Evolutionary conservation across 1,140 invertebrate genomes (phyloP).

Genomic region (Drosophila ercepeae): DNA sequence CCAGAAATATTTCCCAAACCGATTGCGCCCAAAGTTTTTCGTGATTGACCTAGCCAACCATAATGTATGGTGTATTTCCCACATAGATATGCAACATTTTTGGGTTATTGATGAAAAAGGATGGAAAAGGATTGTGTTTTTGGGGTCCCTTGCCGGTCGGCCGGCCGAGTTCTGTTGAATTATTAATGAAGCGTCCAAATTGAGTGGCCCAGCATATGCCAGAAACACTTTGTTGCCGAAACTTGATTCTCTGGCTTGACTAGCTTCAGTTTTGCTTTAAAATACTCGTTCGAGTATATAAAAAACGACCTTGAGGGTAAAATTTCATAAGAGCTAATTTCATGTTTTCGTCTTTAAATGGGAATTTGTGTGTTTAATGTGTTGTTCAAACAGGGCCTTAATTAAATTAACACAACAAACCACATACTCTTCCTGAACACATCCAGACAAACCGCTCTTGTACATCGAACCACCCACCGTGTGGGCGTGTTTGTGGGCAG

Average conservation of each 20-base stretch:
- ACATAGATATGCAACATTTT: conserved; percentile 46
- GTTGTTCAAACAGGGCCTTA: conserved; percentile 49
- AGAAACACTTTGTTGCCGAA: conserved; percentile 46
- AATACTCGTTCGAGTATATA: neutral
- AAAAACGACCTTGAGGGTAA: conserved; percentile 33
- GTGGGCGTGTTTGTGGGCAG: conserved; percentile 47
- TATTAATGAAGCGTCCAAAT: conserved; percentile 70
- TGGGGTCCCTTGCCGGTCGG: conserved; percentile 16
- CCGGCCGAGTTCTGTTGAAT: conserved; percentile 66
- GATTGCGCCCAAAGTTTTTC: neutral
- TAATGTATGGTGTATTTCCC: conserved; percentile 30
- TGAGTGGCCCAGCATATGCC: conserved; percentile 38
- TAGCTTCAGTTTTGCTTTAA: neutral
- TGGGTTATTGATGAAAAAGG: conserved; percentile 53
- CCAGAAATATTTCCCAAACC: neutral
- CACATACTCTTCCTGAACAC: conserved; percentile 37
- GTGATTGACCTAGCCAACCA: conserved; percentile 28
- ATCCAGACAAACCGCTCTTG: conserved; percentile 20
- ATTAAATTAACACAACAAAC: conserved; percentile 78
- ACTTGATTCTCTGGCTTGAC: conserved; percentile 39
- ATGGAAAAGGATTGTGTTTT: conserved; percentile 52
- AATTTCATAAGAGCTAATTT: conserved; percentile 17
- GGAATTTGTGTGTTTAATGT: conserved; percentile 17
- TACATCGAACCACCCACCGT: conserved; percentile 6
- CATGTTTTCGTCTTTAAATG: conserved; percentile 25